Conservation (phyloP, 2,888 invertebrate genomes). For the Lucinisca nassula region DNA sequence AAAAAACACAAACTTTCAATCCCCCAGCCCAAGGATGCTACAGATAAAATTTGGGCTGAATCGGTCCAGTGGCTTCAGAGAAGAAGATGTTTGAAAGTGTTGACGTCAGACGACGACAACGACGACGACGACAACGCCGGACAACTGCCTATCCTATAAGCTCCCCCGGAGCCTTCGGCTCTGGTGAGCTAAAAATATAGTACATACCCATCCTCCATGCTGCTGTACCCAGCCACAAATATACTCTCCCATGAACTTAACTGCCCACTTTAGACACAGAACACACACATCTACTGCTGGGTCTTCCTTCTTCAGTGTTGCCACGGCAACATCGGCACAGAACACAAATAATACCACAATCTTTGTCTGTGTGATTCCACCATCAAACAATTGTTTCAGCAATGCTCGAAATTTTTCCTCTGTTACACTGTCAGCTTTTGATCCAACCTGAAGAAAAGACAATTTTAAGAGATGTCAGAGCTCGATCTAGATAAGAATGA, state of each 20-base stretch:
- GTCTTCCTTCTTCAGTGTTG: constrained; percentile 67
- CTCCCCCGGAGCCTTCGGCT: too few relatives aligned
- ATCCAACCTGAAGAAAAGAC: not conserved
- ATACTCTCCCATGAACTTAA: constrained; percentile 79
- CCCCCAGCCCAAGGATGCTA: too few relatives aligned
- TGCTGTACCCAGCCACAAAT: constrained; percentile 84
- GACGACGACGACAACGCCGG: too few relatives aligned
- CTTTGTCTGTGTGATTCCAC: constrained; percentile 80
- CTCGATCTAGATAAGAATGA: too few relatives aligned
- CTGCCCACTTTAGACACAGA: constrained; percentile 82
- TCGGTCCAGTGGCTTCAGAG: too few relatives aligned
- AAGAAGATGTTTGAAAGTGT: too few relatives aligned
- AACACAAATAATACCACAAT: constrained; percentile 86
- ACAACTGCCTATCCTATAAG: too few relatives aligned
- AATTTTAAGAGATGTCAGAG: too few relatives aligned
- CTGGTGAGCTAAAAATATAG: too few relatives aligned
- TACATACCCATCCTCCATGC: constrained; percentile 86
- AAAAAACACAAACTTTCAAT: too few relatives aligned
- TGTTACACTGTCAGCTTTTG: constrained; percentile 53
- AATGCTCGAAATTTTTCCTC: constrained; percentile 78
- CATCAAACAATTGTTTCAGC: constrained; percentile 79
- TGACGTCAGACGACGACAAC: too few relatives aligned
- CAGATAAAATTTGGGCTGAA: too few relatives aligned
- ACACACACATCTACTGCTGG: constrained; percentile 71
- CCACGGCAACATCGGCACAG: constrained; percentile 86